These are phyloP conservation scores for Enteromius anoplus DNA, from an alignment of 2,797 vertebrate species.

Conservation along the genomic window DNA sequence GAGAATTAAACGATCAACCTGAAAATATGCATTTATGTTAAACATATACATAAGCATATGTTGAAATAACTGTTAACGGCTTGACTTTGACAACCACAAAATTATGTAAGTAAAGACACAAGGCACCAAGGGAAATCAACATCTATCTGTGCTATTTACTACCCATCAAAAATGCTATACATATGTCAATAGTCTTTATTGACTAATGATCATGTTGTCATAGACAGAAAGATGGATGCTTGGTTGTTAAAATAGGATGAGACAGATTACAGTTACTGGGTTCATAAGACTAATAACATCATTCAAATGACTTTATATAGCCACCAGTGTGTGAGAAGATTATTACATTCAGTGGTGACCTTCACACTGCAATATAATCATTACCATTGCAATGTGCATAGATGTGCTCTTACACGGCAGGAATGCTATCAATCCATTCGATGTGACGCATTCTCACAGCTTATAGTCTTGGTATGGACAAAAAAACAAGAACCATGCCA, in stretches of 20 bases:
- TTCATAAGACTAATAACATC: slow-evolving; percentile 34
- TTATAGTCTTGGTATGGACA: neutral
- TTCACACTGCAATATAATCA: slow-evolving; percentile 36
- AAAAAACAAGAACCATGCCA: neutral
- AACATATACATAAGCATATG: neutral
- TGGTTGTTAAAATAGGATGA: neutral
- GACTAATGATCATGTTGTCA: slow-evolving; percentile 46
- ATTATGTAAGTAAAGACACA: slow-evolving; percentile 47
- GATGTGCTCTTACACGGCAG: neutral
- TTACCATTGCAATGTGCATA: slow-evolving; percentile 10
- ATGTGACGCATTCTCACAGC: neutral
- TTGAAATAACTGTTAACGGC: neutral
- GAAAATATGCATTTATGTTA: neutral
- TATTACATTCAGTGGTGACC: slow-evolving; percentile 33
- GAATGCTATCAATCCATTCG: neutral
- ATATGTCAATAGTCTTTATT: slow-evolving; percentile 52
- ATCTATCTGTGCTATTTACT: slow-evolving; percentile 34
- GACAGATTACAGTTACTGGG: slow-evolving; percentile 31
- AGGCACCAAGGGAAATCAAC: neutral
- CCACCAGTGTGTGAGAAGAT: slow-evolving; percentile 26
- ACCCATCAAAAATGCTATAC: slow-evolving; percentile 40
- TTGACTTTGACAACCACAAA: neutral
- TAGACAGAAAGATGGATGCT: slow-evolving; percentile 50
- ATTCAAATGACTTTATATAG: slow-evolving; percentile 38
- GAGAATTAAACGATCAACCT: neutral